Percentiles rank a stretch among this genome's conserved stretches.
Conservation (phyloP, 2,113 vertebrate genomes). For the Protomyctophum bolini region DNA sequence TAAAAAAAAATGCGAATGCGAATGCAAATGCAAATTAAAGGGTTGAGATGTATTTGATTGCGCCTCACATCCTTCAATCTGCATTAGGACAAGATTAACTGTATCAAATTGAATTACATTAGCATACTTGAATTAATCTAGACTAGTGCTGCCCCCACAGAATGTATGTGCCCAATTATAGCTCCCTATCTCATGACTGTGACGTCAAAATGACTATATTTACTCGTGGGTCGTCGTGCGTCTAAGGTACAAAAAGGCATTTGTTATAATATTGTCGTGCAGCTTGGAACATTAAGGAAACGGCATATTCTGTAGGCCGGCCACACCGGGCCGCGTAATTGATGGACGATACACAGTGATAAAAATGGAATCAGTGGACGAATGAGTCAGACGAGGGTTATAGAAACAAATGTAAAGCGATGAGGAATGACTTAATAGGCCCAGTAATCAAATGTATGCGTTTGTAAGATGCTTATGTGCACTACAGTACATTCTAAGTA, state of each 20-base stretch:
- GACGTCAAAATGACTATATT: slow-evolving; percentile 57
- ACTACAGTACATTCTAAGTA: not conserved
- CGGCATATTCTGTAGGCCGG: too few relatives aligned
- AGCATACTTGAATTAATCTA: slow-evolving; percentile 84
- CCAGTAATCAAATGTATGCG: slow-evolving; percentile 11
- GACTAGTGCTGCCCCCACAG: slow-evolving; percentile 54
- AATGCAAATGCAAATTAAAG: slow-evolving; percentile 79
- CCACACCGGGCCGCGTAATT: too few relatives aligned
- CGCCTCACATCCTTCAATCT: slow-evolving; percentile 80
- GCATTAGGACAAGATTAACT: slow-evolving; percentile 84
- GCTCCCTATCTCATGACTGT: slow-evolving; percentile 60
- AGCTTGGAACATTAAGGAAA: too few relatives aligned
- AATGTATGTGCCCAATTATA: slow-evolving; percentile 76
- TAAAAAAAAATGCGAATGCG: slow-evolving; percentile 16
- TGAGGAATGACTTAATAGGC: not conserved
- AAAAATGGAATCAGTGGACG: not conserved
- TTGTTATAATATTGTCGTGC: too few relatives aligned
- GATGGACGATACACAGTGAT: not conserved
- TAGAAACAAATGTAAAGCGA: not conserved
- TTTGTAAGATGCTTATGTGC: not conserved
- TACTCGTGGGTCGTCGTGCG: not conserved
- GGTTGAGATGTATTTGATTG: slow-evolving; percentile 82
- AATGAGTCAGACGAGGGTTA: not conserved
- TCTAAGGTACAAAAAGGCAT: not conserved
- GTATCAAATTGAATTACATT: slow-evolving; percentile 84